A percentile compares a stretch with the other conserved stretches of the same genome.
These are phyloP conservation scores for Prochilodus magdalenae DNA, from an alignment of 2,113 vertebrate species.

Conservation along the genomic window DNA sequence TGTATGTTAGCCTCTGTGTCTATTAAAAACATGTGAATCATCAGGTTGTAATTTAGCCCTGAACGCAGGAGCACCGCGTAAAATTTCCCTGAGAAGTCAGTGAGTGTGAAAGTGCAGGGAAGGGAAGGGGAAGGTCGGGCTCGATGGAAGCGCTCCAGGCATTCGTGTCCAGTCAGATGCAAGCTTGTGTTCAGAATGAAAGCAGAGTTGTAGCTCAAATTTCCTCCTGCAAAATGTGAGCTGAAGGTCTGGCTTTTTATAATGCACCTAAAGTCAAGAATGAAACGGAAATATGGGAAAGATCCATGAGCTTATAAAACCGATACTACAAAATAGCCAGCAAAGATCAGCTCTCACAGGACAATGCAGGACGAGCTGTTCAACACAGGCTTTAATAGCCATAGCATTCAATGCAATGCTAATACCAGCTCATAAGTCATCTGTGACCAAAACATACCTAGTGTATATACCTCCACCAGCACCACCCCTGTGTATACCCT, in stretches of 20 bases:
- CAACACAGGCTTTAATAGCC: too few relatives aligned
- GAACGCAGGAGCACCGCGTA: neutral
- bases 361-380: too few relatives aligned
- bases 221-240: neutral
- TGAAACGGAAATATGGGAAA: too few relatives aligned
- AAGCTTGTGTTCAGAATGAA: neutral
- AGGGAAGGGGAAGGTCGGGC: neutral
- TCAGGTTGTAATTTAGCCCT: neutral
- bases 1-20: neutral
- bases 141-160: neutral
- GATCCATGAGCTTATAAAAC: too few relatives aligned
- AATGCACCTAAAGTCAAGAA: neutral
- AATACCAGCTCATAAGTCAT: too few relatives aligned
- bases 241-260: neutral
- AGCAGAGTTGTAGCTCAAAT: neutral
- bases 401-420: too few relatives aligned
- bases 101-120: neutral
- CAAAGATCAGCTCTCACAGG: too few relatives aligned
- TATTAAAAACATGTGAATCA: neutral
- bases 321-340: too few relatives aligned
- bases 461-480: too few relatives aligned
- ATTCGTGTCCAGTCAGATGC: neutral
- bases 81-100: neutral
- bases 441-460: too few relatives aligned
- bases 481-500: too few relatives aligned